phyloP scores from a whole-genome alignment of 2,888 invertebrate species.

The Oligia strigilis region DNA sequence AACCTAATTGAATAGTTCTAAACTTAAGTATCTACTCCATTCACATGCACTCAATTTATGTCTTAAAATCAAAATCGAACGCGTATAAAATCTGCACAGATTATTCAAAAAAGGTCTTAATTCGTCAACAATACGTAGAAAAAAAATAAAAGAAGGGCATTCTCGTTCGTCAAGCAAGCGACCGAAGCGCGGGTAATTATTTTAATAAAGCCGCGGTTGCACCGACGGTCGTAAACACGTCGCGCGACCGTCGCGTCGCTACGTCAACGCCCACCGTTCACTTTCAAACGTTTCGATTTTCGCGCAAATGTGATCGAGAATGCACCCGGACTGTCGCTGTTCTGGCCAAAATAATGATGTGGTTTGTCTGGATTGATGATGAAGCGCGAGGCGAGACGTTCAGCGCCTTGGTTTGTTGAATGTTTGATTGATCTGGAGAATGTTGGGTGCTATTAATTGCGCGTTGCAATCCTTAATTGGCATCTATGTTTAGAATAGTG shows the following conservation, averaged over 20 bases:
- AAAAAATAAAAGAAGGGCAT: slow-evolving; percentile 68
- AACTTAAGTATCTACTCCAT: background rate
- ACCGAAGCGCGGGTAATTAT: slow-evolving; percentile 78
- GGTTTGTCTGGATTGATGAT: slow-evolving; percentile 54
- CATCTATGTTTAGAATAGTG: slow-evolving; percentile 50
- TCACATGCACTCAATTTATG: background rate
- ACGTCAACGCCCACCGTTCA: slow-evolving; percentile 76
- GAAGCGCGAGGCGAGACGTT: slow-evolving; percentile 39
- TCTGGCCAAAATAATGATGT: slow-evolving; percentile 54
- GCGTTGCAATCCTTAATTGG: slow-evolving; percentile 47
- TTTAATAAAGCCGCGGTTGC: slow-evolving; percentile 78
- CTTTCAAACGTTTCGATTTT: slow-evolving; percentile 75
- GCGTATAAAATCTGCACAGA: slow-evolving; percentile 31
- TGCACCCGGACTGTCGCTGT: slow-evolving; percentile 48
- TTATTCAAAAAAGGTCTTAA: slow-evolving; percentile 64
- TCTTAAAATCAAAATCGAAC: slow-evolving; percentile 36
- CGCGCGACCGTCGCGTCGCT: slow-evolving; percentile 65
- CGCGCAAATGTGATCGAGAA: slow-evolving; percentile 70
- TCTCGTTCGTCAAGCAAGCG: slow-evolving; percentile 73
- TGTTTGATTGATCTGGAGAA: slow-evolving; percentile 55
- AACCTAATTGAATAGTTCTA: slow-evolving; percentile 4
- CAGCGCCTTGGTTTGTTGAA: slow-evolving; percentile 48
- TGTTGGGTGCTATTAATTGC: slow-evolving; percentile 38
- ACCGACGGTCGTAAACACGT: slow-evolving; percentile 76
- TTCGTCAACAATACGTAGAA: slow-evolving; percentile 67